Evolutionary conservation across 2,797 vertebrate species (phyloP).

Genomic region (Streptopelia turtur): DNA sequence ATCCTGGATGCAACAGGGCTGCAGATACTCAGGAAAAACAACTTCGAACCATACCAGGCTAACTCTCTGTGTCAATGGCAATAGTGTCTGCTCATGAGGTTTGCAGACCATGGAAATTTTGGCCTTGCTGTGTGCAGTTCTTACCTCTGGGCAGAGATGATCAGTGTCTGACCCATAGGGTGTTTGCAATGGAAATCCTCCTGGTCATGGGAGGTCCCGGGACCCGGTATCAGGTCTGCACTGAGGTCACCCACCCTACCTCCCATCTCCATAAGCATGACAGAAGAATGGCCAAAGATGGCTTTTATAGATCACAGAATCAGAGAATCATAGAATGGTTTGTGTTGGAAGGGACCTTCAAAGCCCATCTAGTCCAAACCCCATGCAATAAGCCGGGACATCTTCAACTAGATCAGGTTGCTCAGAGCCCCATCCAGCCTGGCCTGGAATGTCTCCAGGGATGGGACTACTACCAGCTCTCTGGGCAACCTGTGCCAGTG

Average conservation of each 20-base stretch:
- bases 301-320: not conserved
- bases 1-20: not conserved
- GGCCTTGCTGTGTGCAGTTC: not conserved
- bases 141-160: not conserved
- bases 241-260: not conserved
- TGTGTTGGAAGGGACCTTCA: not conserved
- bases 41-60: not conserved
- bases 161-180: not conserved
- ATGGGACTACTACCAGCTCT: too few relatives aligned
- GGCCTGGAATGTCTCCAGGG: not conserved
- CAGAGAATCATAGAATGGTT: not conserved
- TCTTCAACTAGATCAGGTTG: not conserved
- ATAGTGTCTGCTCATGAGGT: not conserved
- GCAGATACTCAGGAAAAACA: not conserved
- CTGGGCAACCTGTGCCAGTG: not conserved
- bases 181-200: not conserved
- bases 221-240: not conserved
- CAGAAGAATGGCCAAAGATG: not conserved
- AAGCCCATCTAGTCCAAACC: not conserved
- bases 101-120: not conserved
- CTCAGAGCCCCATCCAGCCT: not conserved
- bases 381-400: not conserved
- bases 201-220: not conserved
- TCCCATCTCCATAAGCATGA: not conserved
- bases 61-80: not conserved